Base-by-base conservation (phyloP, 2,888 invertebrate genomes). In the Lepidochrysops patricia region DNA sequence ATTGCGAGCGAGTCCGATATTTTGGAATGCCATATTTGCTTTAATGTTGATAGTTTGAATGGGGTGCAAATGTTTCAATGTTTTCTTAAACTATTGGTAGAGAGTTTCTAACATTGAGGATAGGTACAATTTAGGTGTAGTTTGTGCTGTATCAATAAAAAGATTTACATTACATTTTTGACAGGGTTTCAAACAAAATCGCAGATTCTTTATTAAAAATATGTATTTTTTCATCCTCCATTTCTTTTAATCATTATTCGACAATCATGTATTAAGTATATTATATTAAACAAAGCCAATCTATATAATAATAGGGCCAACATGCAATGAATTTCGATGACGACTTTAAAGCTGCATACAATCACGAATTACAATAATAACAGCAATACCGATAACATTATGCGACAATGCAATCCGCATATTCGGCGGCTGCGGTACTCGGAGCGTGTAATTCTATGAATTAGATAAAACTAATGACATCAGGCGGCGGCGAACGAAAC, bases 1-100 rank as follows among this genome's bases (percentile, higher is more conserved):
- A 26, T 52, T 52, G 27, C 52, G 52, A 27, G 52, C 26, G 27
- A 50, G 26, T n/a, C 25, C 26, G 25, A 27, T 52, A 52, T 26
- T 52, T 52, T 52, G 13, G 27, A 52, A 26, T 27, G 52, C 25
- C 50, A 50, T 50, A 50, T 50, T 50, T 50, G 50, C 26, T 50
- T 50, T 50, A 50, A n/a, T 50, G 50, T 26, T 50, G 13, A 26
- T 50, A 50, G 50, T 26, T 26, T 6, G 26, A 50, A 25, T 25
- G 26, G 5, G 25, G 26, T 26, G 25, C 50, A 26, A 50, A 50
- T 26, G 26, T 50, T 50, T 50, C 9, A 43, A 26, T 50, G 50
- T 50, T 50, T 50, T 26, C 50, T 26, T 50, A 50, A 43, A 19
- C 9, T 9, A 43, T 43, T 43, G 43, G 43, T 43, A 43, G 19